Percentiles rank a stretch among this genome's conserved stretches.
Conservation (phyloP, 2,113 vertebrate genomes). For the Hemibagrus wyckioides region DNA sequence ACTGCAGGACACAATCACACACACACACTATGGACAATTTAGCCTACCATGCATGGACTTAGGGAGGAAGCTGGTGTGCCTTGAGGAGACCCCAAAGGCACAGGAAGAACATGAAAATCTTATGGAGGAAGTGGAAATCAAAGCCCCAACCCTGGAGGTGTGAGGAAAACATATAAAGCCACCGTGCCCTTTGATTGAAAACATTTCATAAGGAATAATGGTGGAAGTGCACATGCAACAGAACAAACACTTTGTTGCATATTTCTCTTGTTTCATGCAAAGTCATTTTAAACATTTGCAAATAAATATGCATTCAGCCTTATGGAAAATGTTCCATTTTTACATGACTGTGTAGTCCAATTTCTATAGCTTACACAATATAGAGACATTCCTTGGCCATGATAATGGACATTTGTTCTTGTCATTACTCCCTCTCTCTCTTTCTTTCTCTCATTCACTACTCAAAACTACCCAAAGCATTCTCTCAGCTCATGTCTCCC, state of each 20-base stretch:
- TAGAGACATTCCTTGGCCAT: background rate
- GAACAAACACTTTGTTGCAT: background rate
- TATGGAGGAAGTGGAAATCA: too few relatives aligned
- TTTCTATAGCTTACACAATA: background rate
- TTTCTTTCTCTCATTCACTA: background rate
- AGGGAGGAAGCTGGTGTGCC: too few relatives aligned
- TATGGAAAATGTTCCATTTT: background rate
- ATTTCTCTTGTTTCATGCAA: background rate
- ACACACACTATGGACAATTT: too few relatives aligned
- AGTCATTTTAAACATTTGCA: background rate
- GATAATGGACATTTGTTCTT: slow-evolving; percentile 8
- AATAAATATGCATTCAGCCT: background rate
- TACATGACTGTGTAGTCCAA: background rate
- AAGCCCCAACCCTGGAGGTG: too few relatives aligned
- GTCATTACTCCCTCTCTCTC: background rate
- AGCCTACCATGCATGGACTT: too few relatives aligned
- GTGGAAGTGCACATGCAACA: background rate
- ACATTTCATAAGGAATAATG: background rate
- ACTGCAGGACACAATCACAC: too few relatives aligned
- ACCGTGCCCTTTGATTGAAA: background rate
- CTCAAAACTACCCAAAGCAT: slow-evolving; percentile 20
- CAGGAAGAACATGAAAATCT: too few relatives aligned
- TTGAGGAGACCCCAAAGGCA: too few relatives aligned
- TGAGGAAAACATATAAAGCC: too few relatives aligned
- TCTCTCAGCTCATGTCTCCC: background rate